Evolutionary conservation across 2,888 invertebrate genomes (phyloP).

Genomic region (Hirtodrosophila trivittata): DNA sequence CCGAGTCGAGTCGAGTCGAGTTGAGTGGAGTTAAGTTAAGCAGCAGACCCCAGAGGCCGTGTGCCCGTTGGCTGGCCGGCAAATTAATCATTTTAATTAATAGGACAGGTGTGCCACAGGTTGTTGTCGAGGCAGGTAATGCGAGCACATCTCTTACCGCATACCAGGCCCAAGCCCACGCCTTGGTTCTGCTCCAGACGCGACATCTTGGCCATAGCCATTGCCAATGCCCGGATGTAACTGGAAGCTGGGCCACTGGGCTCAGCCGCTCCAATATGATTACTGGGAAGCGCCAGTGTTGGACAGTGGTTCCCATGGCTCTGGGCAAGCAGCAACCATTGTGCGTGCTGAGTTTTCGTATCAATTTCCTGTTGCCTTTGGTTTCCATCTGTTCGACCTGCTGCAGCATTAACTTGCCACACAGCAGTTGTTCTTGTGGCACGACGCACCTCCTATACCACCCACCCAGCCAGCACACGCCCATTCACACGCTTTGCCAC

Average conservation of each 20-base stretch:
- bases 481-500: conserved; percentile 94
- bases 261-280: conserved; percentile 90
- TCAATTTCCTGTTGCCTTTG: conserved; percentile 89
- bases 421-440: conserved; percentile 90
- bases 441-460: conserved; percentile 87
- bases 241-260: conserved; percentile 89
- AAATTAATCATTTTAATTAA: conserved; percentile 79
- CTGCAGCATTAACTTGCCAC: conserved; percentile 93
- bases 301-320: conserved; percentile 97
- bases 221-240: too few species aligned
- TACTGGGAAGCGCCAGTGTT: conserved; percentile 98
- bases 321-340: conserved; percentile 97
- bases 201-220: conserved; percentile 97
- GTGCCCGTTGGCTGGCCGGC: conserved; percentile 24
- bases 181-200: conserved; percentile 85
- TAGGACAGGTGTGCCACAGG: conserved; percentile 79
- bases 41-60: conserved; percentile 9
- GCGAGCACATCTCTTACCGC: conserved; percentile 48
- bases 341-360: conserved; percentile 93
- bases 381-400: conserved; percentile 94
- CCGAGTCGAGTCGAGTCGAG: conserved; percentile 21
- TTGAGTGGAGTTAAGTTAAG: conserved; percentile 12
- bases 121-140: conserved; percentile 55
- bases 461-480: conserved; percentile 88
- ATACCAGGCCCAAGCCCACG: conserved; percentile 21